phyloP scores from a whole-genome alignment of 2,888 invertebrate genomes.

The Metellina segmentata region DNA sequence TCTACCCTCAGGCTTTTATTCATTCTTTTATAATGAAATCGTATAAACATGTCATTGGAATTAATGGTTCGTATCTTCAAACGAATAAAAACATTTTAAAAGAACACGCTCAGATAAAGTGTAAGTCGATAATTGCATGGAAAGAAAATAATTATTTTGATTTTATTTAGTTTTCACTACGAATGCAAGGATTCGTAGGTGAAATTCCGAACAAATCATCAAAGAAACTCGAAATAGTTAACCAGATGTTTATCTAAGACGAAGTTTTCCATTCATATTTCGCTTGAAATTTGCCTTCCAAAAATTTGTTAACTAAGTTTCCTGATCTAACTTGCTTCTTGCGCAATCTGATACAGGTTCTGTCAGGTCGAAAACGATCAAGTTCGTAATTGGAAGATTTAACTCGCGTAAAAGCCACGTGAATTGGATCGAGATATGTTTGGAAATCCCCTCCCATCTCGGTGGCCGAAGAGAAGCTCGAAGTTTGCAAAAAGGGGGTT shows the following conservation, averaged over 20 bases:
- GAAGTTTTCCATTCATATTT: not conserved
- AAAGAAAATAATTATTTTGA: too few relatives aligned
- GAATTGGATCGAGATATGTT: not conserved
- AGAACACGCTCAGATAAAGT: not conserved
- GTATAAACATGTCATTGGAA: not conserved
- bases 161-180: too few relatives aligned
- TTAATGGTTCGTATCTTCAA: not conserved
- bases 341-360: not conserved
- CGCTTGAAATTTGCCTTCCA: not conserved
- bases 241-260: not conserved
- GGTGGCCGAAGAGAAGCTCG: constrained; percentile 48
- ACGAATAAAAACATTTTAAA: not conserved
- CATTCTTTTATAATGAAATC: too few relatives aligned
- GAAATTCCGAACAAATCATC: too few relatives aligned
- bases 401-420: not conserved
- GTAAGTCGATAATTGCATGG: too few relatives aligned
- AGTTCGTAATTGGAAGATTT: not conserved
- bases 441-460: constrained; percentile 7
- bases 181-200: too few relatives aligned
- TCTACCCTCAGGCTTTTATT: too few relatives aligned
- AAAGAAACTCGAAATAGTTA: not conserved
- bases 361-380: not conserved
- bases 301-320: not conserved
- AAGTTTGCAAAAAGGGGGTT: constrained; percentile 26
- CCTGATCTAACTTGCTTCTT: not conserved